Conservation (phyloP, 2,888 invertebrate species). For the Girardia tigrina region DNA sequence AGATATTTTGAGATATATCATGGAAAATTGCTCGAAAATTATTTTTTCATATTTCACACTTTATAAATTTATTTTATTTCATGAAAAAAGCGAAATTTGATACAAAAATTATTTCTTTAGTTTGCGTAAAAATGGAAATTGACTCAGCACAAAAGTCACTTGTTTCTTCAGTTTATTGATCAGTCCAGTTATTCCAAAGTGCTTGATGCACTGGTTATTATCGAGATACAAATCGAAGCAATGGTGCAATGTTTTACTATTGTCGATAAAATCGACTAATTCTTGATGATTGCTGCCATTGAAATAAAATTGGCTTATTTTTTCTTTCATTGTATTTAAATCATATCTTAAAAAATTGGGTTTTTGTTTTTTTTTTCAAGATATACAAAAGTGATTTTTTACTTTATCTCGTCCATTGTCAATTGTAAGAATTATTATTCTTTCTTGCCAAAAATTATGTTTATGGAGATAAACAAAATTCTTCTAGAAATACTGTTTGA, state of each 20-base stretch:
- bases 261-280: background rate
- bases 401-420: background rate
- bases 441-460: background rate
- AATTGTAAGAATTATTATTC: background rate
- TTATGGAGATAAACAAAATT: too few relatives aligned
- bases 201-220: conserved; percentile 8
- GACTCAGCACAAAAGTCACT: background rate
- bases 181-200: background rate
- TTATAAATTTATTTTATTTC: too few relatives aligned
- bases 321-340: background rate
- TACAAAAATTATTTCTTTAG: too few relatives aligned
- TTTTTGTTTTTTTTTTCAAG: too few relatives aligned
- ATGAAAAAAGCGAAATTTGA: too few relatives aligned
- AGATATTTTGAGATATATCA: too few relatives aligned
- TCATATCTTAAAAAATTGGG: background rate
- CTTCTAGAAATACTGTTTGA: too few relatives aligned
- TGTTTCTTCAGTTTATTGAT: conserved; percentile 2
- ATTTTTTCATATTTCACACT: too few relatives aligned
- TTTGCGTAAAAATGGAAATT: too few relatives aligned
- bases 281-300: conserved; percentile 17
- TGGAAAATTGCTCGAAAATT: too few relatives aligned
- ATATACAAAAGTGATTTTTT: background rate
- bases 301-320: background rate
- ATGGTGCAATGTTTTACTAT: background rate
- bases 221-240: background rate